phyloP scores from a whole-genome alignment of 1,140 invertebrate species.

The Zeugodacus cucurbitae region DNA sequence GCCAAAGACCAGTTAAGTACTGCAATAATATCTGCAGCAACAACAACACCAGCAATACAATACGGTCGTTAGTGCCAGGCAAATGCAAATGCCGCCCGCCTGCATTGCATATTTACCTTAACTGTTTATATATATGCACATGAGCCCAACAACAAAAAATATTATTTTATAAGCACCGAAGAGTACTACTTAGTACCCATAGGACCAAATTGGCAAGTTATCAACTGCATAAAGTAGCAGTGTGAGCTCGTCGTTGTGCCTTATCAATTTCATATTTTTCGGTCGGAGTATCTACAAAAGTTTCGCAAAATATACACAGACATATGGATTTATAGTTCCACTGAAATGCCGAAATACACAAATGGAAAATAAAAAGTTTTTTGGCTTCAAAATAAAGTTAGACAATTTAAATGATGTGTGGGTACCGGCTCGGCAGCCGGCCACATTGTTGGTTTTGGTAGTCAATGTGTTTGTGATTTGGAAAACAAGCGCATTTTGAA shows the following conservation, averaged over 20 bases:
- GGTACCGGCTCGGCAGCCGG: neutral
- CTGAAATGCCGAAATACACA: neutral
- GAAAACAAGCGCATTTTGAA: too few relatives aligned
- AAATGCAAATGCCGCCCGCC: slow-evolving; percentile 8
- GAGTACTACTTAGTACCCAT: neutral
- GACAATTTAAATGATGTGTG: slow-evolving; percentile 1
- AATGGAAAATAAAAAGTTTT: neutral
- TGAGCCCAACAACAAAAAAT: neutral
- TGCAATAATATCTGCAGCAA: neutral
- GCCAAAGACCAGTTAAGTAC: slow-evolving; percentile 17
- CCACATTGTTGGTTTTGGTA: neutral
- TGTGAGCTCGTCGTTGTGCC: neutral
- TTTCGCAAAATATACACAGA: neutral
- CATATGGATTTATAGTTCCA: neutral
- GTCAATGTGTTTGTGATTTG: too few relatives aligned
- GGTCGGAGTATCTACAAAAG: neutral
- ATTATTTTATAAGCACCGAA: neutral
- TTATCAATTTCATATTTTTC: slow-evolving; percentile 14
- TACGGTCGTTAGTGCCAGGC: neutral
- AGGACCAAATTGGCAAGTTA: slow-evolving; percentile 17
- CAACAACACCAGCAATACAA: neutral
- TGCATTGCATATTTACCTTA: neutral
- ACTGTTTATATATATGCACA: neutral
- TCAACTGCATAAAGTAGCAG: neutral
- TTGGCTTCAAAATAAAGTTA: neutral